Evolutionary conservation across 1,140 invertebrate species (phyloP), one percentile per base, ranked within the genome.

Genomic region (Tribolium madens): DNA sequence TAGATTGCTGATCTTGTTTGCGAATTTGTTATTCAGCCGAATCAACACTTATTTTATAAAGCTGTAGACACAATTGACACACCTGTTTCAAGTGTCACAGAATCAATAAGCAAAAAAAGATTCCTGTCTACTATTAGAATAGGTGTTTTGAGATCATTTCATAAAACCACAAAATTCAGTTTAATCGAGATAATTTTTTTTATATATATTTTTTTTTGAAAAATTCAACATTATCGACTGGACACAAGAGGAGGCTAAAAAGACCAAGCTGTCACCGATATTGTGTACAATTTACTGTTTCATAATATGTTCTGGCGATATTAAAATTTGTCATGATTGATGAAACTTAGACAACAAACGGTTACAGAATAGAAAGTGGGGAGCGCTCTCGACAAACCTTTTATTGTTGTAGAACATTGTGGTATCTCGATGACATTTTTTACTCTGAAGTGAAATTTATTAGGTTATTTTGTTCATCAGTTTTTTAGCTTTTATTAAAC

Each of bases 251-350:
- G 31, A 64, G 57, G 31, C 57, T 42, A 64, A 33, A 64, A 64
- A 64, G 57, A 77, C 76, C 79, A 81, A 71, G 77, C 81, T 82
- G 81, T 81, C 80, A 77, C 74, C 74, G 77, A 76, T 81, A 81
- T 82, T 82, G 81, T 82, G 76, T 79, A 77, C 77, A 81, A 82
- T 82, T 80, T 81, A 82, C 80, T 81, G 81, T 64, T 53, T 80
- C 75, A 81, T 82, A 84, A 84, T 82, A 82, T 79, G 79, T 84
- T 77, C 75, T 79, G 73, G 81, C 80, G 83, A 84, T 84, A 84
- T 84, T 84, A 84, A 84, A 84, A 84, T 84, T 83, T 83, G 79
- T 84, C 79, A 75, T 84, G 83, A 84, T 84, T 84, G 83, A 84
- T 84, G 83, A 80, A 82, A 83, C 79, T 81, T 79, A 81, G 82